Conservation (phyloP, 2,797 vertebrate species). For the Prunella strophiata region DNA sequence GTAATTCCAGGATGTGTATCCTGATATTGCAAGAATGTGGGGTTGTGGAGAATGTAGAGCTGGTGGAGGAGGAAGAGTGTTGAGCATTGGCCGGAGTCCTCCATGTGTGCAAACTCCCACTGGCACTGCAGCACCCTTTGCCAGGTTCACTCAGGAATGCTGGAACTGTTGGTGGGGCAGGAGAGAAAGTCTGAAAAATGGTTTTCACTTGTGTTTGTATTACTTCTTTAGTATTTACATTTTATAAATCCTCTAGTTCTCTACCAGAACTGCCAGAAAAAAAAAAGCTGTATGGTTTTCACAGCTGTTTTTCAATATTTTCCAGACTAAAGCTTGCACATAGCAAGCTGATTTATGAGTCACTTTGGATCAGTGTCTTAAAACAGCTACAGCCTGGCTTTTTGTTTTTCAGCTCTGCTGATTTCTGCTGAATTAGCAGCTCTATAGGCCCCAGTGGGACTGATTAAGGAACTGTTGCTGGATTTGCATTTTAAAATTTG, state of each 20-base stretch:
- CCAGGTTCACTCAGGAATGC: constrained; percentile 56
- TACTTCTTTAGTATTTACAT: constrained; percentile 67
- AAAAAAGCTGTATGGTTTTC: constrained; percentile 75
- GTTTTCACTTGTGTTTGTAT: constrained; percentile 69
- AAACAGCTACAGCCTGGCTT: constrained; percentile 83
- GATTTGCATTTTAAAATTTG: constrained; percentile 84
- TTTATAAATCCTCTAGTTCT: constrained; percentile 69
- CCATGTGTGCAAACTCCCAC: constrained; percentile 23
- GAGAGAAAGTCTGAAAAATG: constrained; percentile 64
- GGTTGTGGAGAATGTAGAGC: not conserved
- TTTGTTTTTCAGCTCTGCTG: constrained; percentile 90
- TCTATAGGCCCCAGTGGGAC: constrained; percentile 84
- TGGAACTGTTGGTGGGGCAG: constrained; percentile 35
- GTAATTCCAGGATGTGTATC: not conserved
- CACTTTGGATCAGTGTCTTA: constrained; percentile 90
- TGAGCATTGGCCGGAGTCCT: not conserved
- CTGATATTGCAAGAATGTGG: not conserved
- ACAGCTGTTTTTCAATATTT: constrained; percentile 83
- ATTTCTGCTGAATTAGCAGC: constrained; percentile 97
- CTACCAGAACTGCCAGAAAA: constrained; percentile 61
- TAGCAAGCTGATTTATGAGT: constrained; percentile 91
- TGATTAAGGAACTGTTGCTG: constrained; percentile 87
- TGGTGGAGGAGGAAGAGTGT: not conserved
- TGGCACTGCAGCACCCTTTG: constrained; percentile 30
- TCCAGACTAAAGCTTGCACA: constrained; percentile 86